These are phyloP conservation scores for Celastrina argiolus DNA, from an alignment of 2,888 invertebrate genomes.

Conservation along the genomic window DNA sequence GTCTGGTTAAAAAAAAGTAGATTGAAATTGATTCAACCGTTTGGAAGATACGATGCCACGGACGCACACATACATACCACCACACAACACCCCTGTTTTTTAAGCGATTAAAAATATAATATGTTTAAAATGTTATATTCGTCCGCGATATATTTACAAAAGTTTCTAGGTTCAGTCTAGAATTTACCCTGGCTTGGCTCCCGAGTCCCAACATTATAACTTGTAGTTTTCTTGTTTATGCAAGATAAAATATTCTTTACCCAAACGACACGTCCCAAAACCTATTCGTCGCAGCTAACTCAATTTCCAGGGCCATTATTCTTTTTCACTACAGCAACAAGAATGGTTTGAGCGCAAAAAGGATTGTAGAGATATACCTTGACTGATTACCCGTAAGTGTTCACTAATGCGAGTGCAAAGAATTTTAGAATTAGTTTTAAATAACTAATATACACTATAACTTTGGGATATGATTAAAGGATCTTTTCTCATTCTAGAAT, in stretches of 20 bases:
- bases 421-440: neutral
- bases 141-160: neutral
- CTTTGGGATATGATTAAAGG: too few relatives aligned
- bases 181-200: constrained; percentile 7
- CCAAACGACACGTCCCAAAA: constrained; percentile 20
- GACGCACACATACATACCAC: too few relatives aligned
- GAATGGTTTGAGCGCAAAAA: constrained; percentile 41
- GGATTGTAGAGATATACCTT: constrained; percentile 43
- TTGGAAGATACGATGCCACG: too few relatives aligned
- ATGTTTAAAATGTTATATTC: too few relatives aligned
- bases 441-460: too few relatives aligned
- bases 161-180: constrained; percentile 3
- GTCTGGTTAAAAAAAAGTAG: too few relatives aligned
- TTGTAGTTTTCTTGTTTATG: constrained; percentile 15
- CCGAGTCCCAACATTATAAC: neutral
- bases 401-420: constrained; percentile 27
- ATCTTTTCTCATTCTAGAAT: too few relatives aligned
- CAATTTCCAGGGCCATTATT: constrained; percentile 53
- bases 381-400: constrained; percentile 46
- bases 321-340: constrained; percentile 48
- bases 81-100: neutral
- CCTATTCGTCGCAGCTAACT: constrained; percentile 37
- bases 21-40: too few relatives aligned
- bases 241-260: constrained; percentile 34
- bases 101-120: too few relatives aligned